Conservation (phyloP, 2,113 vertebrate genomes). For the Alethe castanea region DNA sequence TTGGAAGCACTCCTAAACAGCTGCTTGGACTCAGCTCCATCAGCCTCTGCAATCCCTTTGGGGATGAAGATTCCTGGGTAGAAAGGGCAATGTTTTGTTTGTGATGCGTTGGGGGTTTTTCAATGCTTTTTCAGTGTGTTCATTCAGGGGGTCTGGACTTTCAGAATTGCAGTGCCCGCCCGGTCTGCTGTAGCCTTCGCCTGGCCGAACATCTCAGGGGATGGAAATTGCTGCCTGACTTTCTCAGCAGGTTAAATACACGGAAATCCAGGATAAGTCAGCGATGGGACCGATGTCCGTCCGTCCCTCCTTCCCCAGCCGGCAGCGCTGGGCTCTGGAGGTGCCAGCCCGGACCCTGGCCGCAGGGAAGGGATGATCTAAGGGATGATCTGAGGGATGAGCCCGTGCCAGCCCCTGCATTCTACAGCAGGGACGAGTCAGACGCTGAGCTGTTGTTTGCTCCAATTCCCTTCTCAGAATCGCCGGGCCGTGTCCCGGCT, state of each 20-base stretch:
- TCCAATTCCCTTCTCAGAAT: neutral
- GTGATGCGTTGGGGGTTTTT: neutral
- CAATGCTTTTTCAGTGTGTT: neutral
- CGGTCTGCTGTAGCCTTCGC: neutral
- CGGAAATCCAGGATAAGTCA: neutral
- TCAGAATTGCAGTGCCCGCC: neutral
- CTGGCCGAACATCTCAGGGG: neutral
- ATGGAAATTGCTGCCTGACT: neutral
- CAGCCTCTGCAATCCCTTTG: neutral
- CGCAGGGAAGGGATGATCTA: neutral
- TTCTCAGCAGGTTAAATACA: neutral
- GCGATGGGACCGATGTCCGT: accelerated
- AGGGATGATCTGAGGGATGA: neutral
- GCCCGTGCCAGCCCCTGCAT: neutral
- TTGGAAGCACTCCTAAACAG: neutral
- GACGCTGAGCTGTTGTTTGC: neutral
- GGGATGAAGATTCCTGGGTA: neutral
- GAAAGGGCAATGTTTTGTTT: neutral
- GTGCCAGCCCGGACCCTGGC: neutral
- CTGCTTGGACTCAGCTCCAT: neutral
- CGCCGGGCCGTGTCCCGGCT: neutral
- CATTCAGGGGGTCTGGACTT: neutral
- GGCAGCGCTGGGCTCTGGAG: neutral
- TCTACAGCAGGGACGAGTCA: neutral
- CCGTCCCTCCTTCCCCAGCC: neutral